These are phyloP conservation scores for Augiades crinisus DNA, from an alignment of 2,888 invertebrate species.

Conservation along the genomic window DNA sequence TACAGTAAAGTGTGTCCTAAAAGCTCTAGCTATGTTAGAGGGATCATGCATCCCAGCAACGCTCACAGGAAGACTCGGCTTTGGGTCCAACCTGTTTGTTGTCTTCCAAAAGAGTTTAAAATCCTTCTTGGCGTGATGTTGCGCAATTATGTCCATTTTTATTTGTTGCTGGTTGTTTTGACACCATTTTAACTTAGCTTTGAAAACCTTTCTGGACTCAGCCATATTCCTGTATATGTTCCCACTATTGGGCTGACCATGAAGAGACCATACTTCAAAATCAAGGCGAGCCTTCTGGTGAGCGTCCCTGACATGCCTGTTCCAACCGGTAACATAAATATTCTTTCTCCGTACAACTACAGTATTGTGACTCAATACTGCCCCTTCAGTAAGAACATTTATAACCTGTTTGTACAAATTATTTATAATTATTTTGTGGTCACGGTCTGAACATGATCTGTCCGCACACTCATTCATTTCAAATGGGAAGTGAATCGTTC, in stretches of 20 bases:
- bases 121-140: conserved; percentile 7
- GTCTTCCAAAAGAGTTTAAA: neutral
- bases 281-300: too few relatives aligned
- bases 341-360: too few relatives aligned
- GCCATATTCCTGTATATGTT: too few relatives aligned
- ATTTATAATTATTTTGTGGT: neutral
- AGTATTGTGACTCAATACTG: too few relatives aligned
- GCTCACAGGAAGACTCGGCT: too few relatives aligned
- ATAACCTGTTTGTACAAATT: neutral
- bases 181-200: conserved; percentile 28
- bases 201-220: conserved; percentile 28
- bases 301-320: too few relatives aligned
- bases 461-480: neutral
- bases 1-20: too few relatives aligned
- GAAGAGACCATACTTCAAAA: too few relatives aligned
- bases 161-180: conserved; percentile 27
- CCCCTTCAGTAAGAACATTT: neutral
- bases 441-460: neutral
- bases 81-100: neutral
- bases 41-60: too few relatives aligned
- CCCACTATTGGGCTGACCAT: too few relatives aligned
- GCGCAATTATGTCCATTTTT: conserved; percentile 25
- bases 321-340: too few relatives aligned
- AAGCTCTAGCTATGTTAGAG: too few relatives aligned
- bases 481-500: neutral